Conservation (phyloP, 1,140 invertebrate species). For the Drosophila leontia region DNA sequence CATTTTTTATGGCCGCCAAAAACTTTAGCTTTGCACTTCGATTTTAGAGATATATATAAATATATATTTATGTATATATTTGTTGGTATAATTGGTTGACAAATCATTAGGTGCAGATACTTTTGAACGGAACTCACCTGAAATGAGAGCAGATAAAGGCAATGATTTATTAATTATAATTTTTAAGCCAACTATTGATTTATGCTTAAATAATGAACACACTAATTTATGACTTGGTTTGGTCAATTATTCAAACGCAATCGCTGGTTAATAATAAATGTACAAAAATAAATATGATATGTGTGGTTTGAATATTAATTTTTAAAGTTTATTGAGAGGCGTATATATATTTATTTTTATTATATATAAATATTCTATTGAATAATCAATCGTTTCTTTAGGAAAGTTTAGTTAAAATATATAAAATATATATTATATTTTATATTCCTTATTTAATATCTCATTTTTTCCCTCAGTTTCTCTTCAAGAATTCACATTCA, state of each 20-base stretch:
- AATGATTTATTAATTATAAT: constrained; percentile 46
- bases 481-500: constrained; percentile 3
- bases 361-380: neutral
- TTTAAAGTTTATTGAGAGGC: neutral
- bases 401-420: too few species aligned
- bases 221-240: constrained; percentile 36
- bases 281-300: constrained; percentile 20
- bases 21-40: constrained; percentile 31
- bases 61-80: constrained; percentile 8
- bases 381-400: neutral
- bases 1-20: constrained; percentile 53
- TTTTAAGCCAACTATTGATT: constrained; percentile 51
- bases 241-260: constrained; percentile 36
- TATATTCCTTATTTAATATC: neutral
- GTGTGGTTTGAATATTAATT: neutral
- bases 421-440: neutral
- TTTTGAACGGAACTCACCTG: constrained; percentile 47
- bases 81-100: constrained; percentile 36
- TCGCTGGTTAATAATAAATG: constrained; percentile 25
- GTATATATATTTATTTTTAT: neutral
- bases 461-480: neutral
- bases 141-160: constrained; percentile 36
- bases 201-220: constrained; percentile 36
- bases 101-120: constrained; percentile 57
- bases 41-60: constrained; percentile 13